phyloP scores from a whole-genome alignment of 2,113 vertebrate species.

The Gymnorhina tibicen region DNA sequence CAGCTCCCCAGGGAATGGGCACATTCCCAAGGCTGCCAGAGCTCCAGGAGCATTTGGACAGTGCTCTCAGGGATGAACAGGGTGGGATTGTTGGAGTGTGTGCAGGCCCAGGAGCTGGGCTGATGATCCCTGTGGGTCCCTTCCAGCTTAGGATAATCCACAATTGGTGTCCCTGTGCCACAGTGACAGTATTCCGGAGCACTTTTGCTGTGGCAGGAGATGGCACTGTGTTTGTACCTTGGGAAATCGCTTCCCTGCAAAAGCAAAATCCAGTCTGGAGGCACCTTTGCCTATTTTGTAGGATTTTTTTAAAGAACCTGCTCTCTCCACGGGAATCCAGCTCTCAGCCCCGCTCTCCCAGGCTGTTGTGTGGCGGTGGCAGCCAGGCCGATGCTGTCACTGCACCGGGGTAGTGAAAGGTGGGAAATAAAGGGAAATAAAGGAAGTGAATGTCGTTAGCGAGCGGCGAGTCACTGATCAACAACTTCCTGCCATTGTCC shows the following conservation, averaged over 20 bases:
- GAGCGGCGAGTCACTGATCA: not conserved
- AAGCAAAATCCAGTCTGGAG: not conserved
- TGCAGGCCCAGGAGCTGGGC: not conserved
- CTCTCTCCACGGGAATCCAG: rapidly evolving
- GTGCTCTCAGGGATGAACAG: rapidly evolving
- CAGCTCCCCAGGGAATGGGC: not conserved
- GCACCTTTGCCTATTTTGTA: not conserved
- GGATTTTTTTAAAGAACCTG: not conserved
- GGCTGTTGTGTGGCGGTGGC: not conserved
- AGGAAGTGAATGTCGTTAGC: slow-evolving; percentile 28
- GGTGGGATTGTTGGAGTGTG: not conserved
- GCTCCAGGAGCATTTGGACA: not conserved
- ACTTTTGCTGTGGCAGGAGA: not conserved
- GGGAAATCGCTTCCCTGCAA: not conserved
- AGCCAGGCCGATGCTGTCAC: not conserved
- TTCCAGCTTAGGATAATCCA: not conserved
- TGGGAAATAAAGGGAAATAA: slow-evolving; percentile 62
- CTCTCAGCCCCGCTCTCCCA: rapidly evolving
- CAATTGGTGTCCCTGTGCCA: rapidly evolving
- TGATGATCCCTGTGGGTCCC: not conserved
- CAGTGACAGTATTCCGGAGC: rapidly evolving
- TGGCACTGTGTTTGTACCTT: not conserved
- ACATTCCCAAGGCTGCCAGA: not conserved
- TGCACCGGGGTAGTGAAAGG: not conserved
- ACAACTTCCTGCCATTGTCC: slow-evolving; percentile 61